Evolutionary conservation across 2,797 vertebrate genomes (phyloP), one percentile per base, ranked within the genome.

Genomic region (Kryptopterus vitreolus): DNA sequence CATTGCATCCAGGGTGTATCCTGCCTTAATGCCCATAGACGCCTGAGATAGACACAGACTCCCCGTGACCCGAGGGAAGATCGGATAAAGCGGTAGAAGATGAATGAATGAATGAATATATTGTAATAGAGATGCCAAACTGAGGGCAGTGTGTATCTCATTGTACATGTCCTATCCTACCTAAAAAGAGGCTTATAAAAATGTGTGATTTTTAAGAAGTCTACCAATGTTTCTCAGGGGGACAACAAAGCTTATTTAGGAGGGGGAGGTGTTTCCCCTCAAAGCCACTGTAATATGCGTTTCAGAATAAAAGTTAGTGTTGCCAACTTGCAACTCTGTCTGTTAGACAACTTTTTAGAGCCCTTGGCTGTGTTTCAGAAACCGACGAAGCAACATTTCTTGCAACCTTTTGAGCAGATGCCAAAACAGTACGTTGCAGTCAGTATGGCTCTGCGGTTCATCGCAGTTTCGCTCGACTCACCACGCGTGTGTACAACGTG

Each of bases 401-500:
- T 35, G 61, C 33, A 26, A 69, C n/a, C 26, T 69, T 69, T 69
- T 69, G 65, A 69, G 65, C 65, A 29, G 43, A 69, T 10, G 65
- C 65, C 43, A 26, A 18, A 9, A 7, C 46, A 26, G 43, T 43
- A 15, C 48, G 13, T n/a, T 48, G 38, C n/a, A 29, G 38, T 68
- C 22, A 15, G 63, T 66, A 43, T 9, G 11, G n/a, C 22, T 66
- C 38, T 66, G 22, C 35, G 24, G 22, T 46, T 46, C 38, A 46
- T 13, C 13, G n/a, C n/a, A 66, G 43, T 69, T 69, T 46, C 38
- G 46, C 43, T 3, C 38, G 24, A 38, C 38, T 16, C 63, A 66
- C 22, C 22, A 46, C 22, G 31, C 11, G 62, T 63, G 31, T 10
- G 61, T 22, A 35, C 2, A 35, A 10, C 20, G 29, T 62, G 31